These are phyloP conservation scores for Boleophthalmus pectinirostris DNA, from an alignment of 2,113 vertebrate species.

Conservation along the genomic window DNA sequence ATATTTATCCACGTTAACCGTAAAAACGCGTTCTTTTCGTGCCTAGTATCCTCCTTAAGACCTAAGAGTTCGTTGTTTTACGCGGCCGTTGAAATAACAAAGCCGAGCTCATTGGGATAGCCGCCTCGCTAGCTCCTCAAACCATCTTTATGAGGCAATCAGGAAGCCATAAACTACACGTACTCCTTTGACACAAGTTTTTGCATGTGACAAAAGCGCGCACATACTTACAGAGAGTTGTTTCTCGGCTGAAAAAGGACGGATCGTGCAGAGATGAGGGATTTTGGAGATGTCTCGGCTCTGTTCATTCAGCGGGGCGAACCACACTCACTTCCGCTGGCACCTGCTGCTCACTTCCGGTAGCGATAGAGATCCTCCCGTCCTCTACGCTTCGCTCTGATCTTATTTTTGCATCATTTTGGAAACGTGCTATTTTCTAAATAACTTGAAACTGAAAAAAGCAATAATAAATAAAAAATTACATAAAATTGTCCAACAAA, in stretches of 20 bases:
- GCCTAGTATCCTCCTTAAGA: background rate
- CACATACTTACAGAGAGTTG: conserved; percentile 6
- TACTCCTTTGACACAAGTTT: background rate
- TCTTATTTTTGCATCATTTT: no score
- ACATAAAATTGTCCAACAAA: no score
- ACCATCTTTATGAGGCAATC: background rate
- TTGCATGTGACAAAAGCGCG: background rate
- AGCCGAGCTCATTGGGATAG: conserved; percentile 51
- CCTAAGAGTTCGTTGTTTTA: background rate
- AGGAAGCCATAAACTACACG: background rate
- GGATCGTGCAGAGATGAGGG: background rate
- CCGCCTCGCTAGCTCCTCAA: conserved; percentile 44
- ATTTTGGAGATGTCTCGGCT: conserved; percentile 12
- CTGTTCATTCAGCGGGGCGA: conserved; percentile 4
- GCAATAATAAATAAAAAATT: no score
- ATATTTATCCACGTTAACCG: background rate
- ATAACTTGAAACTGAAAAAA: no score
- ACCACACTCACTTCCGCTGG: conserved; percentile 50
- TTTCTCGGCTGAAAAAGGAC: background rate
- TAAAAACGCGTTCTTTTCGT: background rate
- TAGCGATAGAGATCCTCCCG: conserved; percentile 32
- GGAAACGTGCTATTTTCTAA: no score
- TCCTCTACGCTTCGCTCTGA: accelerated
- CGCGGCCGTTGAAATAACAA: conserved; percentile 55
- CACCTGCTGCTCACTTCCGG: conserved; percentile 57